Evolutionary conservation across 2,888 invertebrate genomes (phyloP).

Genomic region (Chrysolina haemoptera): DNA sequence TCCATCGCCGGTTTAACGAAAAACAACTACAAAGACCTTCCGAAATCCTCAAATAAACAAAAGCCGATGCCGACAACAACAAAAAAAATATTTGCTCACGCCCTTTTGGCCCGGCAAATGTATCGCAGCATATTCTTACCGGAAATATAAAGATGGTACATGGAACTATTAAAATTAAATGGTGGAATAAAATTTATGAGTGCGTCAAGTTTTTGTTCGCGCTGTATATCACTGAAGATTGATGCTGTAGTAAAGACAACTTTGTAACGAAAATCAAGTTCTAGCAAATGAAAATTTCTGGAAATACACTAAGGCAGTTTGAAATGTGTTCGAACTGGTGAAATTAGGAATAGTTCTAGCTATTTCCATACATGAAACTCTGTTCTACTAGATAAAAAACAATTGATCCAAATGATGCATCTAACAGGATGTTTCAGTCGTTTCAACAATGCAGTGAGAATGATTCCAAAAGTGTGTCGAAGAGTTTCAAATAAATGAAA

Average conservation of each 20-base stretch:
- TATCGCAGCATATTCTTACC: constrained; percentile 24
- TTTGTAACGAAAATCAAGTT: background rate
- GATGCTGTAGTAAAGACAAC: constrained; percentile 25
- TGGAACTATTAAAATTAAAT: constrained; percentile 32
- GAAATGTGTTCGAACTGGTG: background rate
- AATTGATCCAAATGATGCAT: too few relatives aligned
- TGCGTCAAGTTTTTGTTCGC: constrained; percentile 25
- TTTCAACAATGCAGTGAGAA: too few relatives aligned
- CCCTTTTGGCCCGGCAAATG: constrained; percentile 33
- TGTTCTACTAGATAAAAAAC: too few relatives aligned
- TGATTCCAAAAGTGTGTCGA: too few relatives aligned
- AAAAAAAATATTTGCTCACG: constrained; percentile 44
- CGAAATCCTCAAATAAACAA: constrained; percentile 40
- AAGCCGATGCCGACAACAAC: constrained; percentile 22
- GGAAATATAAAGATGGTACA: constrained; percentile 44
- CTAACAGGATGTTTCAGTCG: too few relatives aligned
- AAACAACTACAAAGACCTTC: constrained; percentile 32
- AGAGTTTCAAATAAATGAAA: too few relatives aligned
- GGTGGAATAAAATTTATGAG: constrained; percentile 29
- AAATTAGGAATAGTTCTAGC: background rate
- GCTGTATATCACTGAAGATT: constrained; percentile 26
- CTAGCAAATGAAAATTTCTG: background rate
- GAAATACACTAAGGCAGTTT: background rate
- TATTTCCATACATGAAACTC: too few relatives aligned
- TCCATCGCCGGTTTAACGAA: constrained; percentile 16